phyloP scores from a whole-genome alignment of 1,140 invertebrate species.

The Periplaneta americana region DNA sequence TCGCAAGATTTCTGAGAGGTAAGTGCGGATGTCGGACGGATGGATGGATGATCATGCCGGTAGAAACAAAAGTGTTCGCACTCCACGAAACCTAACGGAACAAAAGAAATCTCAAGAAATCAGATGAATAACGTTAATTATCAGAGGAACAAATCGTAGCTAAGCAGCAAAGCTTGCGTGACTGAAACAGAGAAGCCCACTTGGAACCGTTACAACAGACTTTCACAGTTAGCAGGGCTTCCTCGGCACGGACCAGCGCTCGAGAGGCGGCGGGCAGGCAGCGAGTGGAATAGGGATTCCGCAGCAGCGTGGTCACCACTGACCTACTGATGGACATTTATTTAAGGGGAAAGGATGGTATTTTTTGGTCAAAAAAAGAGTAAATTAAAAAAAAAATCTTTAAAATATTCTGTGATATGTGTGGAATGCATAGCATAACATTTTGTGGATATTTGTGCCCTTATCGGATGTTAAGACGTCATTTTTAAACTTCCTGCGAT shows the following conservation, averaged over 20 bases:
- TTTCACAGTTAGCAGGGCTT: not conserved
- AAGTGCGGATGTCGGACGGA: too few relatives aligned
- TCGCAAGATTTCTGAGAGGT: too few relatives aligned
- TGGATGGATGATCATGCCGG: not conserved
- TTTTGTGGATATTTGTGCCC: too few relatives aligned
- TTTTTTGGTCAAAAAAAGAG: too few relatives aligned
- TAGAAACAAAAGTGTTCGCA: not conserved
- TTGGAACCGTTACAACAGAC: not conserved
- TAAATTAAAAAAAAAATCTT: too few relatives aligned
- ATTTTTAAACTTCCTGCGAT: too few relatives aligned
- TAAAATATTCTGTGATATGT: too few relatives aligned
- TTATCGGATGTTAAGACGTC: too few relatives aligned
- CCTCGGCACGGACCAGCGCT: not conserved
- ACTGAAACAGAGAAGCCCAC: not conserved
- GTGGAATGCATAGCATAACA: too few relatives aligned
- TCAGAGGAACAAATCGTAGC: not conserved
- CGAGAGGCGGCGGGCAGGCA: not conserved
- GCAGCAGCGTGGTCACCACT: not conserved
- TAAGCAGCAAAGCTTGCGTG: not conserved
- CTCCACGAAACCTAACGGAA: not conserved
- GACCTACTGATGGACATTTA: not conserved
- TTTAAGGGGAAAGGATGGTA: too few relatives aligned
- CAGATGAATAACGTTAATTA: not conserved
- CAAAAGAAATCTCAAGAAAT: too few relatives aligned
- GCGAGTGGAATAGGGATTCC: too few relatives aligned